A percentile compares a stretch with the other conserved stretches of the same genome.
Conservation (phyloP, 2,888 invertebrate species). For the Oligia strigilis region DNA sequence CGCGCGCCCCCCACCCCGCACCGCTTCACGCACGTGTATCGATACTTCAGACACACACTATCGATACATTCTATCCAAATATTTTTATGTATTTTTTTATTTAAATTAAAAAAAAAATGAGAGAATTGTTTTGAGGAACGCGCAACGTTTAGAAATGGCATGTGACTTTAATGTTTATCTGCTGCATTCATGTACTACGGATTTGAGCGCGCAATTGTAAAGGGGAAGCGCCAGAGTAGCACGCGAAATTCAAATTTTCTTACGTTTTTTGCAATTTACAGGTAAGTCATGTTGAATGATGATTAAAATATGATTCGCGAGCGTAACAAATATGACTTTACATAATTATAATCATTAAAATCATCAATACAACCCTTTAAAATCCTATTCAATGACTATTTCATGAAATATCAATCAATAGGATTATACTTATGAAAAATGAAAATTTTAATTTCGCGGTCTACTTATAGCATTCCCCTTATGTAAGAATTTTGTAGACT, state of each 20-base stretch:
- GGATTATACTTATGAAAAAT: background rate
- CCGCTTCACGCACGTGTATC: constrained; percentile 70
- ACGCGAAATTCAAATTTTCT: background rate
- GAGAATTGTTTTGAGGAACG: constrained; percentile 59
- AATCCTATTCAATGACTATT: background rate
- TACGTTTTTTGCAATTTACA: background rate
- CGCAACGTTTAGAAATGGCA: constrained; percentile 54
- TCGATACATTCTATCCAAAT: constrained; percentile 60
- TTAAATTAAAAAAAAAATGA: constrained; percentile 45
- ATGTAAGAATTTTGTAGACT: constrained; percentile 18
- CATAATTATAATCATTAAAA: background rate
- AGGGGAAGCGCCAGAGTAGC: background rate
- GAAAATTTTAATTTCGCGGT: background rate
- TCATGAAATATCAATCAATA: background rate
- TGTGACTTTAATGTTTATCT: constrained; percentile 53
- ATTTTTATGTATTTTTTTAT: constrained; percentile 64
- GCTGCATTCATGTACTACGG: constrained; percentile 42
- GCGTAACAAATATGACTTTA: background rate
- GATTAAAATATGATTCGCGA: background rate
- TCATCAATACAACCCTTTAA: background rate
- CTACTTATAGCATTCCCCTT: too few species aligned
- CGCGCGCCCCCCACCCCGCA: constrained; percentile 65
- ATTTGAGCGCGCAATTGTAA: background rate
- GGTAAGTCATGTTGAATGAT: background rate
- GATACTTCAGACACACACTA: constrained; percentile 58